Conservation (phyloP, 1,140 invertebrate genomes). For the Holotrichia oblita region DNA sequence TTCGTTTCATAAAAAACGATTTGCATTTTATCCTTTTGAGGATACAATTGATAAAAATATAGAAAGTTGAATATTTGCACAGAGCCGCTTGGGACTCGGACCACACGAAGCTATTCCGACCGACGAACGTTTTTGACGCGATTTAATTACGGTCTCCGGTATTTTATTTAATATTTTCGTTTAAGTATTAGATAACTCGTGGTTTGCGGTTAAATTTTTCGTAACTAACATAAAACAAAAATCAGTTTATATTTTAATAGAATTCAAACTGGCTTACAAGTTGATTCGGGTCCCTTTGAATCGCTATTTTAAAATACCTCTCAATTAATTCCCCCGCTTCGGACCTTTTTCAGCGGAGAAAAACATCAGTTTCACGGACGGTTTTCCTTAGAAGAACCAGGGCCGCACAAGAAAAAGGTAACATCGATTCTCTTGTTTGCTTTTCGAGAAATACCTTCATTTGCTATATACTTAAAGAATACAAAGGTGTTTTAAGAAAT, state of each 20-base stretch:
- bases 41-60: background rate
- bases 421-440: background rate
- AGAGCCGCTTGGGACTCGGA: background rate
- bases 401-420: background rate
- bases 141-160: too few relatives aligned
- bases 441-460: background rate
- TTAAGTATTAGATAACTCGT: too few relatives aligned
- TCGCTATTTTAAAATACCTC: too few relatives aligned
- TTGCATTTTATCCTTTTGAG: background rate
- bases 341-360: background rate
- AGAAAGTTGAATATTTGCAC: background rate
- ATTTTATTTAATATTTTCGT: too few relatives aligned
- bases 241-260: too few relatives aligned
- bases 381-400: background rate
- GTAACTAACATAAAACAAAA: too few relatives aligned
- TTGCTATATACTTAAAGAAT: background rate
- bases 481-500: conserved; percentile 18
- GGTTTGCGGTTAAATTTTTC: too few relatives aligned
- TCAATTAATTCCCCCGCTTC: too few relatives aligned
- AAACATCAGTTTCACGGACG: background rate
- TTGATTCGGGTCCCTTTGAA: too few relatives aligned
- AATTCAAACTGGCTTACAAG: too few relatives aligned
- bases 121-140: too few relatives aligned
- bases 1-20: background rate
- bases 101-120: too few relatives aligned